Evolutionary conservation across 2,113 vertebrate genomes (phyloP).

Genomic region (Brevimyrus niger): DNA sequence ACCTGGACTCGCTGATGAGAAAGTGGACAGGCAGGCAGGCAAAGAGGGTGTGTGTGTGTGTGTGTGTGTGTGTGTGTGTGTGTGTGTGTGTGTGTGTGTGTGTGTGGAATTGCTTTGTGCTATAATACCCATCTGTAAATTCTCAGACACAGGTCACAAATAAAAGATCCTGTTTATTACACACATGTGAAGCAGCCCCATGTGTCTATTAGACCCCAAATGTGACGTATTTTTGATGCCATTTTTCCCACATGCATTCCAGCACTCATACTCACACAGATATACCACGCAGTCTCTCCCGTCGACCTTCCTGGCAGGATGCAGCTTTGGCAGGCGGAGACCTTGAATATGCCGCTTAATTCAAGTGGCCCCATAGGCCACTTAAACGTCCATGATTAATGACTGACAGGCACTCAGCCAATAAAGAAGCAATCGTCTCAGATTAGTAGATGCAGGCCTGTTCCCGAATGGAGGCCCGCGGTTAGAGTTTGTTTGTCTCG

Average conservation of each 20-base stretch:
- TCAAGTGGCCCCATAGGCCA: not conserved
- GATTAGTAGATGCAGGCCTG: not conserved
- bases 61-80: not conserved
- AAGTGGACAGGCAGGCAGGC: slow-evolving; percentile 5
- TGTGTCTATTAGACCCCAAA: not conserved
- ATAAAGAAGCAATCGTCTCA: not conserved
- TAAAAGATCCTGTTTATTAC: not conserved
- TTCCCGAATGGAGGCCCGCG: not conserved
- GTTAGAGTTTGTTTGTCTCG: not conserved
- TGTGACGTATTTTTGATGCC: not conserved
- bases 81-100: not conserved
- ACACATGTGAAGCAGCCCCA: not conserved
- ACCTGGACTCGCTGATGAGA: slow-evolving; percentile 34
- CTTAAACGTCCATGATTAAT: not conserved
- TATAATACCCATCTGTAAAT: not conserved
- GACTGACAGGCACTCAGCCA: slow-evolving; percentile 8
- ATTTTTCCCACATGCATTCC: not conserved
- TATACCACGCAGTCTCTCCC: not conserved
- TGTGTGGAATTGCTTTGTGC: not conserved
- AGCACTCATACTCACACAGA: not conserved
- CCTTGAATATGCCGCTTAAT: not conserved
- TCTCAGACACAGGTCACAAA: not conserved
- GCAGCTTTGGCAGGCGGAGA: not conserved
- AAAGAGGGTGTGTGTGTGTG: not conserved
- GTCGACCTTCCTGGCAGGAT: not conserved